Evolutionary conservation across 1,140 invertebrate species (phyloP).

Genomic region (Ganaspis sp.): DNA sequence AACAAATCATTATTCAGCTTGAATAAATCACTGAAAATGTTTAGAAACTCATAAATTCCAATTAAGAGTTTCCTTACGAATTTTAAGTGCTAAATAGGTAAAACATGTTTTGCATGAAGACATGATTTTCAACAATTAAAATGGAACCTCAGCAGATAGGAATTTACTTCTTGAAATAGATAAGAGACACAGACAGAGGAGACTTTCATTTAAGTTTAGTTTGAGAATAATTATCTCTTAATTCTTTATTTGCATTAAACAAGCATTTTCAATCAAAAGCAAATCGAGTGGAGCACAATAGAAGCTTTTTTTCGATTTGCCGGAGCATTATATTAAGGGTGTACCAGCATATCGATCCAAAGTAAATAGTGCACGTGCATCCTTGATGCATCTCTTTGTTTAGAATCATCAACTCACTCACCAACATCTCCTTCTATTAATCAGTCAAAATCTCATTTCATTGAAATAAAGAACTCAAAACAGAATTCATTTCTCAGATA

Average conservation of each 20-base stretch:
- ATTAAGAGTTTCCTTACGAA: not conserved
- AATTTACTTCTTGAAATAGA: not conserved
- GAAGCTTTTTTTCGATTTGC: not conserved
- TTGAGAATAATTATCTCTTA: not conserved
- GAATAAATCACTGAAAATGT: not conserved
- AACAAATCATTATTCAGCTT: not conserved
- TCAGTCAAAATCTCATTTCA: not conserved
- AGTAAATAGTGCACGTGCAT: slow-evolving; percentile 44
- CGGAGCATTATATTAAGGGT: slow-evolving; percentile 6
- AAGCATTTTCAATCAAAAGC: not conserved
- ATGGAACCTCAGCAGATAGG: not conserved
- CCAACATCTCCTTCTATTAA: not conserved
- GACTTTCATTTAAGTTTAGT: not conserved
- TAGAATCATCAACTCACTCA: slow-evolving; percentile 30
- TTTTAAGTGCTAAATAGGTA: not conserved
- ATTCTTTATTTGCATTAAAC: not conserved
- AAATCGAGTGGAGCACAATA: not conserved
- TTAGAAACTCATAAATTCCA: not conserved
- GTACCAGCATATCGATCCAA: slow-evolving; percentile 36
- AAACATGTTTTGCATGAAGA: slow-evolving; percentile 1
- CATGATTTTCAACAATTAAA: not conserved
- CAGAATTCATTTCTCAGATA: no score
- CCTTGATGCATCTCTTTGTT: slow-evolving; percentile 53
- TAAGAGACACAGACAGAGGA: not conserved
- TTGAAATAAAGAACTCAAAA: not conserved